phyloP scores from a whole-genome alignment of 1,140 invertebrate species.

The Prorops nasuta region DNA sequence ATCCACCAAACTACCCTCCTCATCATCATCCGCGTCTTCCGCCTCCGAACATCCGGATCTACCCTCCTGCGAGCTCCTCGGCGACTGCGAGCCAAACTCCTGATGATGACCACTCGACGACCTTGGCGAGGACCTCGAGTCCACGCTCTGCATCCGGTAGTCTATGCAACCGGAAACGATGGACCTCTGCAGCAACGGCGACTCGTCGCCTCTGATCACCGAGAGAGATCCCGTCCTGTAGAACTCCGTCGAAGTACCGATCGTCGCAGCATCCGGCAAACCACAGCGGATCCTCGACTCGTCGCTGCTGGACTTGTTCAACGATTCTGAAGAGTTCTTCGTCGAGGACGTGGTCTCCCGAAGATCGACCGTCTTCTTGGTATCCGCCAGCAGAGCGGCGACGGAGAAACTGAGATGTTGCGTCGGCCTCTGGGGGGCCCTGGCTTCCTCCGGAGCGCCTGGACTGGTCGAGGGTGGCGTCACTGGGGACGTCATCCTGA shows the following conservation, averaged over 20 bases:
- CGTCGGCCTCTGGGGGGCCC: conserved; percentile 31
- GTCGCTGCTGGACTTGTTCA: conserved; percentile 23
- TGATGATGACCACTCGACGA: neutral
- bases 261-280: conserved; percentile 4
- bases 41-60: conserved; percentile 41
- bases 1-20: conserved; percentile 44
- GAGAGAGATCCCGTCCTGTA: conserved; percentile 6
- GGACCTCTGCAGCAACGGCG: neutral
- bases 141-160: conserved; percentile 10
- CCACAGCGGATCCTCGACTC: conserved; percentile 10
- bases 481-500: conserved; percentile 50
- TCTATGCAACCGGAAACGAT: conserved; percentile 9
- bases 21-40: conserved; percentile 44
- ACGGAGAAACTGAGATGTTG: conserved; percentile 57
- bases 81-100: conserved; percentile 29
- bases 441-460: conserved; percentile 33
- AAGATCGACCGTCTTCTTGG: conserved; percentile 25
- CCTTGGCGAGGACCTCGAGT: conserved; percentile 10
- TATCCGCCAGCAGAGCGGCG: conserved; percentile 54
- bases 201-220: conserved; percentile 10
- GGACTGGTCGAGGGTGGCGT: conserved; percentile 46
- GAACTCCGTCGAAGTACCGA: conserved; percentile 8
- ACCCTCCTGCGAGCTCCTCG: conserved; percentile 36
- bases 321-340: conserved; percentile 21
- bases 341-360: conserved; percentile 17